These are phyloP conservation scores for Aurelia sp. DNA, from an alignment of 30 jellyfish, hydroid and myxozoan genomes.

Conservation along the genomic window DNA sequence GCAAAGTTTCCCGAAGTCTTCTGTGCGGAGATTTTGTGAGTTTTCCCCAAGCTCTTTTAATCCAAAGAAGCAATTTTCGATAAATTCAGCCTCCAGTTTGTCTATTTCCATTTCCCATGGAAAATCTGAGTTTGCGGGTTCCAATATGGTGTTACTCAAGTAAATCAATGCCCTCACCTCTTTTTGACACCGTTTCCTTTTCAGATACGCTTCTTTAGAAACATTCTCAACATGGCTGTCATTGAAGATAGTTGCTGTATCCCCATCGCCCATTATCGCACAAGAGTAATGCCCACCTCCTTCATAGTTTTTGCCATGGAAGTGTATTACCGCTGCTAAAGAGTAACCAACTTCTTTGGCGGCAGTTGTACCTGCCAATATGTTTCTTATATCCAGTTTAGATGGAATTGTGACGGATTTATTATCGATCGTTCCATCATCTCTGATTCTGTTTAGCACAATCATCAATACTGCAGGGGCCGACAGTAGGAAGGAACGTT, in stretches of 20 bases:
- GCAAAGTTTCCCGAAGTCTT: background rate
- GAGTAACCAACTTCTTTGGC: background rate
- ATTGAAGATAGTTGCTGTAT: background rate
- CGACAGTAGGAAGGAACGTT: background rate
- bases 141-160: background rate
- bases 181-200: background rate
- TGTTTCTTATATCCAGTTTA: background rate
- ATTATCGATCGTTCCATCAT: background rate
- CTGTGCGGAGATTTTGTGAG: background rate
- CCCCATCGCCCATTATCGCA: background rate
- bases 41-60: background rate
- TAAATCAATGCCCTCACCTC: background rate
- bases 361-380: constrained; percentile 1
- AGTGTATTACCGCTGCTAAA: constrained; percentile 5
- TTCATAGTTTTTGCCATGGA: background rate
- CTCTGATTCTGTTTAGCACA: background rate
- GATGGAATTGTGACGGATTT: background rate
- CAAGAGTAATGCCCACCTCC: constrained; percentile 11
- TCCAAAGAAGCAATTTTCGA: background rate
- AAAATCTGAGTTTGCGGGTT: background rate
- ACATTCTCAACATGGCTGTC: background rate
- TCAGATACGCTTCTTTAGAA: background rate
- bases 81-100: background rate
- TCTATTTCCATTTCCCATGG: background rate
- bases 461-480: constrained; percentile 1